A percentile compares a stretch with the other conserved stretches of the same genome.
phyloP scores from a whole-genome alignment of 2,888 invertebrate species.

The Eristalis pertinax region DNA sequence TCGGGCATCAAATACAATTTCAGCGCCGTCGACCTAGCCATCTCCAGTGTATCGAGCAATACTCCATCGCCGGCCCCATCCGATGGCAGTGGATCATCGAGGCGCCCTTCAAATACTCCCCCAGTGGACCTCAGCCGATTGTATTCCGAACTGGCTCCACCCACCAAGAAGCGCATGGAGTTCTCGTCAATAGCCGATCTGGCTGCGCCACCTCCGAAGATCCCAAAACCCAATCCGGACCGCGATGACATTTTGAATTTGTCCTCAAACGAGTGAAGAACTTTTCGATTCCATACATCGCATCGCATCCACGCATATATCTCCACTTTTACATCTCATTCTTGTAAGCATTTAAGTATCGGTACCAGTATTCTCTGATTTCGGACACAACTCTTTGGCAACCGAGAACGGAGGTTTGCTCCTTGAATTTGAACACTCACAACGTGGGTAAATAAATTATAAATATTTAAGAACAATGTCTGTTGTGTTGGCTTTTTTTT shows the following conservation, averaged over 20 bases:
- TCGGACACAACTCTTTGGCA: slow-evolving; percentile 25
- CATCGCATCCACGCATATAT: not conserved
- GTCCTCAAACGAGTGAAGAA: slow-evolving; percentile 78
- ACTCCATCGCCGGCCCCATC: slow-evolving; percentile 79
- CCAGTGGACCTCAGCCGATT: slow-evolving; percentile 80
- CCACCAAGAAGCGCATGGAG: slow-evolving; percentile 81
- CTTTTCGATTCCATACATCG: slow-evolving; percentile 3
- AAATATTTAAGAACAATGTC: slow-evolving; percentile 54
- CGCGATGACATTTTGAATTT: slow-evolving; percentile 80
- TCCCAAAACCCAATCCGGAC: slow-evolving; percentile 83
- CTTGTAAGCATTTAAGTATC: slow-evolving; percentile 38
- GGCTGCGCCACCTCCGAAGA: slow-evolving; percentile 84
- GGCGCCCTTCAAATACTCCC: slow-evolving; percentile 79
- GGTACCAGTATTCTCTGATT: slow-evolving; percentile 57
- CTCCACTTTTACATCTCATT: not conserved
- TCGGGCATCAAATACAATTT: slow-evolving; percentile 80
- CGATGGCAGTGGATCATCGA: slow-evolving; percentile 78
- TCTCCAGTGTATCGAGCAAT: slow-evolving; percentile 80
- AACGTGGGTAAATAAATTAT: slow-evolving; percentile 68
- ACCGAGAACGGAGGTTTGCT: slow-evolving; percentile 43
- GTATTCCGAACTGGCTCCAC: slow-evolving; percentile 78
- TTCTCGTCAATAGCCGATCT: slow-evolving; percentile 81
- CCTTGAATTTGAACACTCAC: slow-evolving; percentile 52
- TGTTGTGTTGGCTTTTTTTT: not conserved
- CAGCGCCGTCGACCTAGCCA: slow-evolving; percentile 81